Evolutionary conservation across 1,140 invertebrate species (phyloP).

Genomic region (Sinella curviseta): DNA sequence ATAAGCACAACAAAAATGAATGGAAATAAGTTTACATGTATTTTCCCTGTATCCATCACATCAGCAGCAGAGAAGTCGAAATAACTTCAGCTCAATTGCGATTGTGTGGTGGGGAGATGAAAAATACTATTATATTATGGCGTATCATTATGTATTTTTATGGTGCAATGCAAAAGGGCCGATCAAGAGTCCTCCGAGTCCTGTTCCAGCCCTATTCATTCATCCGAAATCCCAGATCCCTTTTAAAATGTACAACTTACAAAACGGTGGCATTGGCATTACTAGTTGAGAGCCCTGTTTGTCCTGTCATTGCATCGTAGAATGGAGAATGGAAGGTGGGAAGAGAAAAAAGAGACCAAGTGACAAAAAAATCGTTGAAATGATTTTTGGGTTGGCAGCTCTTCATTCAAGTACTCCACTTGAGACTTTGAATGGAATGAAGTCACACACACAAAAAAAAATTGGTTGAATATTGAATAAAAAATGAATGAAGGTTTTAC

Average conservation of each 20-base stretch:
- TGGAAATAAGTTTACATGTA: no score
- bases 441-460: background rate
- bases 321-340: background rate
- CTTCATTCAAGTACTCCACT: slow-evolving; percentile 3
- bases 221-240: background rate
- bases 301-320: background rate
- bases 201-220: background rate
- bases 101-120: background rate
- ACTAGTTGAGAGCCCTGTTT: background rate
- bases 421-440: background rate
- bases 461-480: no score
- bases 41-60: no score
- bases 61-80: no score
- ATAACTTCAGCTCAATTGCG: no score
- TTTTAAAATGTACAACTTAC: background rate
- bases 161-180: background rate
- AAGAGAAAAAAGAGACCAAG: background rate
- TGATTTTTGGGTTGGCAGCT: background rate
- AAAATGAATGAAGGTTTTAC: background rate
- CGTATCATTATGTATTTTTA: background rate
- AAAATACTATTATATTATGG: no score
- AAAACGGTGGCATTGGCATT: background rate
- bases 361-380: background rate
- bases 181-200: background rate
- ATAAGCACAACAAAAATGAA: no score